Evolutionary conservation across 2,888 invertebrate genomes (phyloP).

Genomic region (Drosophila paranaensis): DNA sequence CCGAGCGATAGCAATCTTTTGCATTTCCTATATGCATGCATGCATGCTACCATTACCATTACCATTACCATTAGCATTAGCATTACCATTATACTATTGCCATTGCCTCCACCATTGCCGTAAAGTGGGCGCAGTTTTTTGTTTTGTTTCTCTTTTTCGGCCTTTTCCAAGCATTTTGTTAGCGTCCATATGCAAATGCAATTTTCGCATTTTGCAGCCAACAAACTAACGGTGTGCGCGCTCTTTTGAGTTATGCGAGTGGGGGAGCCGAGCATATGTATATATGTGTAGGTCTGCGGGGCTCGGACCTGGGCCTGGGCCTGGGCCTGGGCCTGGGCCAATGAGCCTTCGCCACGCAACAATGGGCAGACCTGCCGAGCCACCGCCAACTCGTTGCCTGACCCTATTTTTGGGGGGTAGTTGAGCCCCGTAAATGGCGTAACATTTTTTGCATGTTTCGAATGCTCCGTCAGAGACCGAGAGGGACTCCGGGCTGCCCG

Average conservation of each 20-base stretch:
- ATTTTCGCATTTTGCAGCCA: constrained; percentile 69
- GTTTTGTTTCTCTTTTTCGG: constrained; percentile 29
- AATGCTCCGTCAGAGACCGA: constrained; percentile 35
- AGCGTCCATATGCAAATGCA: constrained; percentile 78
- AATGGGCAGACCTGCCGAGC: constrained; percentile 54
- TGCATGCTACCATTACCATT: constrained; percentile 66
- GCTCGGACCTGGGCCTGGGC: constrained; percentile 58
- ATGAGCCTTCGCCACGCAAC: constrained; percentile 77
- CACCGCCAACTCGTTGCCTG: constrained; percentile 18
- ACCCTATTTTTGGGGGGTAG: constrained; percentile 64
- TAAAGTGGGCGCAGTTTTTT: constrained; percentile 66
- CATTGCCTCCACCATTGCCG: constrained; percentile 52
- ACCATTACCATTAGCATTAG: constrained; percentile 53
- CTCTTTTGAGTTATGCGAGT: constrained; percentile 79
- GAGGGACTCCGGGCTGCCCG: constrained; percentile 1
- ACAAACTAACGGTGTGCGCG: constrained; percentile 78
- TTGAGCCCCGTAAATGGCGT: constrained; percentile 71
- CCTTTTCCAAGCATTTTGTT: constrained; percentile 62
- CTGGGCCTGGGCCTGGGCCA: constrained; percentile 71
- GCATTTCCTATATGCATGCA: constrained; percentile 79
- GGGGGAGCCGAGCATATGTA: constrained; percentile 4
- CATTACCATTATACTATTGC: constrained; percentile 49
- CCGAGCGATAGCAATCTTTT: constrained; percentile 69
- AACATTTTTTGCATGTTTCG: constrained; percentile 75
- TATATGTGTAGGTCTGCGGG: not conserved